Conservation (phyloP, 2,113 vertebrate genomes). For the Syngnathus floridae region DNA sequence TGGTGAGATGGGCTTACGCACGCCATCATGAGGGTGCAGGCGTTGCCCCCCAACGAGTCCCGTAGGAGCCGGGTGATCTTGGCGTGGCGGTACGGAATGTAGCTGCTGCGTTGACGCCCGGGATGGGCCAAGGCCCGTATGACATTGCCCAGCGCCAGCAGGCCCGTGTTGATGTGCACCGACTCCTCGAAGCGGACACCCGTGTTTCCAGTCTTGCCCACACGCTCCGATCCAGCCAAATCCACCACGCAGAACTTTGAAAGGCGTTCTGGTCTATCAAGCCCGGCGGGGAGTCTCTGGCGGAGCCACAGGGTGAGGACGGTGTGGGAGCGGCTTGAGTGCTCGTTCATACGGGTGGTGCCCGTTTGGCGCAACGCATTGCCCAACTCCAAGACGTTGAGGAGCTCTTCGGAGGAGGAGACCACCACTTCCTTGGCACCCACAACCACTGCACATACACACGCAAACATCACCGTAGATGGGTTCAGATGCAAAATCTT, state of each 20-base stretch:
- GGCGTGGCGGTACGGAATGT: slow-evolving; percentile 84
- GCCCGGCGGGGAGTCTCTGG: slow-evolving; percentile 50
- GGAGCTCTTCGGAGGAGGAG: slow-evolving; percentile 77
- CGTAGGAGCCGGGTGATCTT: slow-evolving; percentile 90
- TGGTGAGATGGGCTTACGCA: slow-evolving; percentile 84
- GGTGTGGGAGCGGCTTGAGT: slow-evolving; percentile 84
- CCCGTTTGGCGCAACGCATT: slow-evolving; percentile 77
- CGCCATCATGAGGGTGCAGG: slow-evolving; percentile 84
- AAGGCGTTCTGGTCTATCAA: slow-evolving; percentile 44
- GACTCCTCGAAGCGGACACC: slow-evolving; percentile 84
- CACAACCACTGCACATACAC: slow-evolving; percentile 74
- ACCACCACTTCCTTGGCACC: slow-evolving; percentile 80
- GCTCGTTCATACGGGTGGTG: slow-evolving; percentile 80
- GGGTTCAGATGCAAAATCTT: background rate
- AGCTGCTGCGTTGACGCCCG: slow-evolving; percentile 48
- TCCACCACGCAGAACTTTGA: slow-evolving; percentile 91
- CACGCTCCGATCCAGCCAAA: slow-evolving; percentile 84
- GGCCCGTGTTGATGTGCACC: slow-evolving; percentile 80
- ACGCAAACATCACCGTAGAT: background rate
- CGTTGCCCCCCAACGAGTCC: slow-evolving; percentile 85
- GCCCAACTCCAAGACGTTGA: slow-evolving; percentile 75
- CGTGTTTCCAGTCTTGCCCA: slow-evolving; percentile 80
- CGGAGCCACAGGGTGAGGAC: slow-evolving; percentile 80
- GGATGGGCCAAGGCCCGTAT: slow-evolving; percentile 84
- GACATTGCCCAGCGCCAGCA: slow-evolving; percentile 84